Evolutionary conservation across 2,113 vertebrate genomes (phyloP).

Genomic region (Malurus cyaneus): DNA sequence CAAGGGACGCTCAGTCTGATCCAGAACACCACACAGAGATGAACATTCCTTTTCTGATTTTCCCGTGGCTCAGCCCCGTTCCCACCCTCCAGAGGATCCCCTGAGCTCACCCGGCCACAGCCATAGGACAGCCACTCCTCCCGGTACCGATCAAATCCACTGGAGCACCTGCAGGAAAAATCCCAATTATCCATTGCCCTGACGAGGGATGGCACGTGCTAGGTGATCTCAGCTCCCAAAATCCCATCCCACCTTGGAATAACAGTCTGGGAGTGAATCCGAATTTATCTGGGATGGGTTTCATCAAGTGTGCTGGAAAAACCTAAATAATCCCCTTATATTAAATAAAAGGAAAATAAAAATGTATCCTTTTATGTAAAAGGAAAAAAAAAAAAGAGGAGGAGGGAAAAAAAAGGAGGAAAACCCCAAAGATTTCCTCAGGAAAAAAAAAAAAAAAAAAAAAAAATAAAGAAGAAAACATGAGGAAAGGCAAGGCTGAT

Average conservation of each 20-base stretch:
- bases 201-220: fast-evolving
- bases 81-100: background rate
- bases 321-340: background rate
- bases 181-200: fast-evolving
- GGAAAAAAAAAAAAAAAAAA: background rate
- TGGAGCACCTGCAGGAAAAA: constrained; percentile 84
- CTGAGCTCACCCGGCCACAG: constrained; percentile 82
- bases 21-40: background rate
- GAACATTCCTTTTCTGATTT: fast-evolving
- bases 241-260: background rate
- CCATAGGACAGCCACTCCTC: constrained; percentile 91
- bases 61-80: fast-evolving
- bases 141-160: constrained; percentile 88
- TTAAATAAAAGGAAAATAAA: no score
- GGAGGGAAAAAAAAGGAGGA: no score
- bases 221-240: no score
- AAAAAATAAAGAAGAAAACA: background rate
- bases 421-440: background rate
- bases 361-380: no score
- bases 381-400: no score
- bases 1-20: background rate
- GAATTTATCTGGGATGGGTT: no score
- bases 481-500: background rate
- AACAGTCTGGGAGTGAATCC: no score
- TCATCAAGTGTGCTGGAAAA: background rate